Evolutionary conservation across 2,888 invertebrate species (phyloP).

Genomic region (Brassicogethes aeneus): DNA sequence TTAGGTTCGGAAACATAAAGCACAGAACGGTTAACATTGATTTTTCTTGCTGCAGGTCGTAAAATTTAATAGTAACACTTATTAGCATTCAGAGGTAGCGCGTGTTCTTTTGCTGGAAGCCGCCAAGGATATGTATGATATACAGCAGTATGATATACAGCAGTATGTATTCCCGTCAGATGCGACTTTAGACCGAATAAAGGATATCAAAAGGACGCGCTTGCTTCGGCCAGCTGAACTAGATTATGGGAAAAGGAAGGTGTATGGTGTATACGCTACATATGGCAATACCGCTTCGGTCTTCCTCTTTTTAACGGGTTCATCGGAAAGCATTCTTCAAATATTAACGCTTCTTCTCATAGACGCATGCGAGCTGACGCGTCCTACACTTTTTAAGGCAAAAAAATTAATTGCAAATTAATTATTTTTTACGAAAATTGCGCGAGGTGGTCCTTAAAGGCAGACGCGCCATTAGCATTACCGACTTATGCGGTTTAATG

Average conservation of each 20-base stretch:
- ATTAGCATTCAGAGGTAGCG: not conserved
- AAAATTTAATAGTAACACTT: not conserved
- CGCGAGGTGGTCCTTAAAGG: too few species aligned
- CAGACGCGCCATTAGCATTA: too few species aligned
- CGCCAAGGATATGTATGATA: not conserved
- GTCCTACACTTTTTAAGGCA: too few species aligned
- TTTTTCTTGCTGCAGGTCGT: not conserved
- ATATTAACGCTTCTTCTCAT: too few species aligned
- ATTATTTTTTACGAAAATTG: too few species aligned
- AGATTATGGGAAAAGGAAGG: not conserved
- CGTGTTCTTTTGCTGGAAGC: not conserved
- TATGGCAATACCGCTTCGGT: not conserved
- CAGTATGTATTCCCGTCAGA: not conserved
- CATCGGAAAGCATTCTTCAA: too few species aligned
- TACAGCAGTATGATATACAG: not conserved
- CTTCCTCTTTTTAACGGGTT: not conserved
- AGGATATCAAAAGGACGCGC: not conserved
- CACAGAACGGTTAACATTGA: too few species aligned
- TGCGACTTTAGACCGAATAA: not conserved
- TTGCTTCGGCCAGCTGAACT: not conserved
- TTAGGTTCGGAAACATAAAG: too few species aligned
- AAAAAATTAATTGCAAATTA: too few species aligned
- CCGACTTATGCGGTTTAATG: too few species aligned
- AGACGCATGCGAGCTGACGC: too few species aligned
- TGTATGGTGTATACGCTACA: not conserved